phyloP scores from a whole-genome alignment of 2,113 vertebrate species.

The Tursiops truncatus region DNA sequence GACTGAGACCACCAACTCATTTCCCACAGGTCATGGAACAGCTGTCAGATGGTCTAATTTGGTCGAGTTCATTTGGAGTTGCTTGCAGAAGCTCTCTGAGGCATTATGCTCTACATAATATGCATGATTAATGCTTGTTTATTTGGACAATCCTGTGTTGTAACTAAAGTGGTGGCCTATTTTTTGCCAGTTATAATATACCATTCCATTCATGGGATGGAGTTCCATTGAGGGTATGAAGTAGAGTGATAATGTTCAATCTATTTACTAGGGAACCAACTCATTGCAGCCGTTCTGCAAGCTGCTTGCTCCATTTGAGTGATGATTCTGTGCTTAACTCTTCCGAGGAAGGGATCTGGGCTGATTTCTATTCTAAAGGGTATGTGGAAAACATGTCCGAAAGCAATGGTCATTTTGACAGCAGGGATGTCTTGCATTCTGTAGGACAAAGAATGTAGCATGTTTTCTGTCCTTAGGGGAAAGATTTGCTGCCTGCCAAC shows the following conservation, averaged over 20 bases:
- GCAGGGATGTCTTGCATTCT: neutral
- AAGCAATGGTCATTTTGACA: neutral
- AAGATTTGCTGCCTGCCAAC: neutral
- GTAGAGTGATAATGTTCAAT: conserved; percentile 33
- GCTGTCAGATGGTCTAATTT: conserved; percentile 85
- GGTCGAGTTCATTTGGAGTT: conserved; percentile 82
- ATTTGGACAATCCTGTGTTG: conserved; percentile 79
- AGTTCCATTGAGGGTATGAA: conserved; percentile 64
- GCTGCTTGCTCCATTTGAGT: conserved; percentile 47
- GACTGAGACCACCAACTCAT: conserved; percentile 82
- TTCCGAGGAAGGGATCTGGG: neutral
- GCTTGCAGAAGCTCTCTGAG: conserved; percentile 79
- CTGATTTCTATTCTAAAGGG: conserved; percentile 38
- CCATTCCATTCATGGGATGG: conserved; percentile 59
- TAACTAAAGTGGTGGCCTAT: conserved; percentile 76
- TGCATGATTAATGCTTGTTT: conserved; percentile 84
- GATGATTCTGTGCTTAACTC: conserved; percentile 31
- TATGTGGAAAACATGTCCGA: conserved; percentile 16
- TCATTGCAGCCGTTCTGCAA: conserved; percentile 65
- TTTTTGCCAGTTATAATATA: conserved; percentile 74
- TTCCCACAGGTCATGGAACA: conserved; percentile 84
- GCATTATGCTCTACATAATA: conserved; percentile 86
- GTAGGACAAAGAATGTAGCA: neutral
- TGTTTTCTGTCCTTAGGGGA: neutral
- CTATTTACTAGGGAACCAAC: conserved; percentile 55